Base-by-base conservation (phyloP, 2,113 vertebrate species). In the Pseudonaja textilis region DNA sequence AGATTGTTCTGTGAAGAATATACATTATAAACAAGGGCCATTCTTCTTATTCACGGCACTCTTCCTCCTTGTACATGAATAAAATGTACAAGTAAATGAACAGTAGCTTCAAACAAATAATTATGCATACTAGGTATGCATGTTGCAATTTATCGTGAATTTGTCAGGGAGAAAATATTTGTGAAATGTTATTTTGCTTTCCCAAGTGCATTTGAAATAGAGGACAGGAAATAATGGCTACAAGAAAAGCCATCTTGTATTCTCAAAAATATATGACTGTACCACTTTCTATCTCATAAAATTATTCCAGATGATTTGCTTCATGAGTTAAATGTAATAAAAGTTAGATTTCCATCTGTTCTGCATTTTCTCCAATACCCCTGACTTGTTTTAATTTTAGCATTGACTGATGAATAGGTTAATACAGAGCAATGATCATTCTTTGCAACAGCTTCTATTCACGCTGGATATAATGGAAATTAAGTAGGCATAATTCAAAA, bases 291-390 rank as follows among this genome's bases (percentile, higher is more conserved):
- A 39, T 81, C 14, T 69, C 87, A 85, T 87, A 64, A 92, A 92
- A 88, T 61, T 87, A 59, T 64, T 87, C 45, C 91, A 39, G 64
- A 92, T 88, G 57, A 92, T 88, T 88, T 92, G 85, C 52, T 88
- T 92, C 88, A 88, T 54, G 86, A 92, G 57, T 88, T 92, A 88
- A 92, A 92, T 69, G 54, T n/a, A 92, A 92, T 74, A 92, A 74
- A 92, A 88, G 59, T 69, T 61, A 88, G 47, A 88, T 88, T 92
- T 88, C 86, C 59, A 88, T 74, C 86, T 92, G 59, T 16, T 88
- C 47, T 34, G 18, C 88, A 34, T 61, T 74, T 74, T 25, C 55
- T 10, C 23, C 59, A 88, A 55, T 55, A 92, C 86, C 50, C n/a
- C 59, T 87, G 57, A 20, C 47, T 52, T 88, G 54, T 45, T 91